A percentile compares a stretch with the other conserved stretches of the same genome.
phyloP scores from a whole-genome alignment of 2,113 vertebrate species.

The Eolophus roseicapilla region DNA sequence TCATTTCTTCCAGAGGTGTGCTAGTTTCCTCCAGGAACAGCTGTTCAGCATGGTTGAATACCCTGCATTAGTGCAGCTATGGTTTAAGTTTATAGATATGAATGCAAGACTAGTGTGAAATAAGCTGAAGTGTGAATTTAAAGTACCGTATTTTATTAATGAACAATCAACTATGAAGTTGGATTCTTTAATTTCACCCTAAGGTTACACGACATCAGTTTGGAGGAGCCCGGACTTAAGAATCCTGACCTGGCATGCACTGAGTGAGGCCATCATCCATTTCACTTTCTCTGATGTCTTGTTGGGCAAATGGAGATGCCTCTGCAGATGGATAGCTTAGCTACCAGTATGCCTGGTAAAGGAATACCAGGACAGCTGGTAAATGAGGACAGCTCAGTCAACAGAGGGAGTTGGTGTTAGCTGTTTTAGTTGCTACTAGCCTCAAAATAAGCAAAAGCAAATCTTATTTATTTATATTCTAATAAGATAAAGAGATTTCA shows the following conservation, averaged over 20 bases:
- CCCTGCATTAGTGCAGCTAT: not conserved
- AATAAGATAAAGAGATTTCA: not conserved
- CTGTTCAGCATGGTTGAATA: not conserved
- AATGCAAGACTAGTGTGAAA: not conserved
- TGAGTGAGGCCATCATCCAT: not conserved
- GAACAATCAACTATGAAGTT: not conserved
- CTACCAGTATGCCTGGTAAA: not conserved
- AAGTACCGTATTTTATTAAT: not conserved
- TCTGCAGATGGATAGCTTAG: not conserved
- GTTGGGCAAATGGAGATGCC: not conserved
- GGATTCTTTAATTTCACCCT: not conserved
- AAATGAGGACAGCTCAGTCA: not conserved
- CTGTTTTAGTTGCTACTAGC: not conserved
- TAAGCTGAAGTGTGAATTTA: not conserved
- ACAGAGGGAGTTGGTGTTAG: not conserved
- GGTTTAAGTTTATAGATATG: not conserved
- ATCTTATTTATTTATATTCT: not conserved
- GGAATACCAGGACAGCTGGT: not conserved
- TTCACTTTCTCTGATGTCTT: not conserved
- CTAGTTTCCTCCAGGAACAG: not conserved
- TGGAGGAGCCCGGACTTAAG: not conserved
- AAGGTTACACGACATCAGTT: not conserved
- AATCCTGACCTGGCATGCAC: not conserved
- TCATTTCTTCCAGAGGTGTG: not conserved
- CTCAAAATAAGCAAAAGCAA: not conserved